Conservation (phyloP, 2,797 vertebrate genomes). For the Benthosema pterotum region DNA sequence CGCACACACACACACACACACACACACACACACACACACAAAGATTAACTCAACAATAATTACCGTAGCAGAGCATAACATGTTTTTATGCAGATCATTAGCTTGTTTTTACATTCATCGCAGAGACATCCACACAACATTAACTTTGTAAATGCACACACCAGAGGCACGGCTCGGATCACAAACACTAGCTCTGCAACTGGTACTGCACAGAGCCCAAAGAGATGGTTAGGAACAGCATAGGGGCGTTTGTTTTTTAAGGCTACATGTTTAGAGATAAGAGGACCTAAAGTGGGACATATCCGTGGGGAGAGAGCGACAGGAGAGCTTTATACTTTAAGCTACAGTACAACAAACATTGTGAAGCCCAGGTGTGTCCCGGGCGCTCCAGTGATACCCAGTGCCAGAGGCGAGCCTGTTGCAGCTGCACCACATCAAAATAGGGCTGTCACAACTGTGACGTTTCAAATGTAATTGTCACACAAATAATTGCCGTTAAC, state of each 20-base stretch:
- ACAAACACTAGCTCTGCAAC: conserved; percentile 37
- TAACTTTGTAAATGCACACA: conserved; percentile 41
- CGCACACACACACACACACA: not conserved
- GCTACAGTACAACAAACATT: conserved; percentile 17
- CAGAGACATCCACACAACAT: conserved; percentile 5
- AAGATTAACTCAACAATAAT: conserved; percentile 26
- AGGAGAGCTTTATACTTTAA: conserved; percentile 61
- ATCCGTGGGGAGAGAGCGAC: conserved; percentile 50
- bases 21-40: too few species aligned
- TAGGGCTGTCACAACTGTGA: too few species aligned
- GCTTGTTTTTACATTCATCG: conserved; percentile 40
- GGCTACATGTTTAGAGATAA: not conserved
- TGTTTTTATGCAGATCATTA: conserved; percentile 21
- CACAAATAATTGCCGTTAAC: too few species aligned
- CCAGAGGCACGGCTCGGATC: conserved; percentile 32
- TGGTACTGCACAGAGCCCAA: conserved; percentile 26
- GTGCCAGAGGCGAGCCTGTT: not conserved
- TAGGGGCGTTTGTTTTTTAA: too few species aligned
- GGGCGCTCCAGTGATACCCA: not conserved
- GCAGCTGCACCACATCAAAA: conserved; percentile 8
- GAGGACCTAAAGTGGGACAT: conserved; percentile 43
- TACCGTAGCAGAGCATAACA: conserved; percentile 1
- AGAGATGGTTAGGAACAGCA: conserved; percentile 28
- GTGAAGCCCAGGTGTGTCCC: conserved; percentile 34
- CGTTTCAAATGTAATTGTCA: too few species aligned